Evolutionary conservation across 1,140 invertebrate genomes (phyloP).

Genomic region (Neodiprion pinetum): DNA sequence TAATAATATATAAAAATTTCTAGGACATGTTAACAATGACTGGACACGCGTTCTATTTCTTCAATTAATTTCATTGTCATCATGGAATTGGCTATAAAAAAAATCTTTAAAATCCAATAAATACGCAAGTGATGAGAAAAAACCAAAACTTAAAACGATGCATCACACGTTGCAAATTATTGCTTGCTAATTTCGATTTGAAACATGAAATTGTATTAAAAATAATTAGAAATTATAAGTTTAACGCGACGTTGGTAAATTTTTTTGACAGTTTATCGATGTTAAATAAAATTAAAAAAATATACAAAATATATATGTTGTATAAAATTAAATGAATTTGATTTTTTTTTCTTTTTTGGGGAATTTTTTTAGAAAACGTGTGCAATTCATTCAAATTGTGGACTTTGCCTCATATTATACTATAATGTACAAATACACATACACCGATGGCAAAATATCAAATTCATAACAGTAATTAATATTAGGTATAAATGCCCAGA

Average conservation of each 20-base stretch:
- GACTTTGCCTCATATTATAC: not conserved
- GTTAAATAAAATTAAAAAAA: not conserved
- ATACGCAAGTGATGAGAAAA: no score
- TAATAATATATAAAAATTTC: not conserved
- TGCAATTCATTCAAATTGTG: conserved; percentile 1
- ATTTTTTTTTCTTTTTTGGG: no score
- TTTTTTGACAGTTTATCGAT: no score
- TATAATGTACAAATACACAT: not conserved
- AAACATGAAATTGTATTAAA: not conserved
- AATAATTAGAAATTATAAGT: not conserved
- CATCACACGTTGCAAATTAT: not conserved
- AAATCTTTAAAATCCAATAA: no score
- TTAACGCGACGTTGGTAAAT: not conserved
- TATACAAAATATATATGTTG: not conserved
- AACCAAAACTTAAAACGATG: no score
- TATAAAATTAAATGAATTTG: no score
- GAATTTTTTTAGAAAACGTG: not conserved
- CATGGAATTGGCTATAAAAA: not conserved
- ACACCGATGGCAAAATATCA: not conserved
- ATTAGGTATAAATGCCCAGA: not conserved
- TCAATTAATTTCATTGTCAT: not conserved
- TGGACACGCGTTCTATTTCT: not conserved
- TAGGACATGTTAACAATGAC: not conserved
- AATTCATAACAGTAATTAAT: not conserved
- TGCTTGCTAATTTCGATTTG: not conserved